phyloP scores from a whole-genome alignment of 2,888 invertebrate genomes.

The Dasypolia templi region DNA sequence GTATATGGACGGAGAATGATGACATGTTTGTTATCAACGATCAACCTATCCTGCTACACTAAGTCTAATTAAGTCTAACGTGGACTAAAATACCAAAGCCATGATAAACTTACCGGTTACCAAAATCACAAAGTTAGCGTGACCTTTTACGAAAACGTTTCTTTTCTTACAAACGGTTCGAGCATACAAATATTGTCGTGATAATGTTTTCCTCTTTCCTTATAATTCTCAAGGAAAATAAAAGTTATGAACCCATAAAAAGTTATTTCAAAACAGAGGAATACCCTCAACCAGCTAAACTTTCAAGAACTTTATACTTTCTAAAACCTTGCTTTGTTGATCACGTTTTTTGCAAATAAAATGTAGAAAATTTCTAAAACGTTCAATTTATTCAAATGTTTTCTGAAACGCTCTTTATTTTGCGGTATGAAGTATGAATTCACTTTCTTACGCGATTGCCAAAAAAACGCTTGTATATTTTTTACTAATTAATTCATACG shows the following conservation, averaged over 20 bases:
- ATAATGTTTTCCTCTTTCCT: neutral
- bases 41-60: neutral
- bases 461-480: neutral
- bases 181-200: neutral
- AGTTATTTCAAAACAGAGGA: conserved; percentile 29
- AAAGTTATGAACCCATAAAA: conserved; percentile 25
- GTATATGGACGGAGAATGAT: too few relatives aligned
- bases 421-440: neutral
- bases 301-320: conserved; percentile 3
- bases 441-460: neutral
- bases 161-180: neutral
- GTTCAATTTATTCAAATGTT: neutral
- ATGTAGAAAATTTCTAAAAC: neutral
- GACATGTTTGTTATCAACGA: neutral
- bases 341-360: neutral
- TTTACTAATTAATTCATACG: neutral
- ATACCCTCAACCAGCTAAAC: conserved; percentile 6
- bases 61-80: neutral
- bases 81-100: neutral
- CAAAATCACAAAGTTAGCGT: neutral
- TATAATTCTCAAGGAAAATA: conserved; percentile 7
- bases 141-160: neutral
- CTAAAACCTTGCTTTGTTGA: neutral
- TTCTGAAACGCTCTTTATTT: neutral
- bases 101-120: neutral